Evolutionary conservation across 2,113 vertebrate species (phyloP), one percentile per base, ranked within the genome.

Genomic region (Apus apus): DNA sequence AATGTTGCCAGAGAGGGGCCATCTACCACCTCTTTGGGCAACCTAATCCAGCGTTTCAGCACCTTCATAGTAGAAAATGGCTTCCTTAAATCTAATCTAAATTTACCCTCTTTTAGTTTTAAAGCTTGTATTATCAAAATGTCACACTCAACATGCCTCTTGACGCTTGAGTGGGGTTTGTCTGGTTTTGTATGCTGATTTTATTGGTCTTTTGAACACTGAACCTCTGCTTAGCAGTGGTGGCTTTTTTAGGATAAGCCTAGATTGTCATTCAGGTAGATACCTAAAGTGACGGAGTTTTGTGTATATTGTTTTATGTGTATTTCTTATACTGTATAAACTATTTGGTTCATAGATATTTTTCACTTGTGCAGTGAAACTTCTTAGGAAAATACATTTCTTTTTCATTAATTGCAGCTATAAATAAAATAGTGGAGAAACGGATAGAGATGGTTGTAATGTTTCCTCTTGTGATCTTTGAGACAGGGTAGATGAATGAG

Each of bases 381-480:
- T 91, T 89, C 60, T 77, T 88, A 15, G 27, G 40, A 86, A 88
- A 88, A 84, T 40, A 36, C 15, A 38, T 90, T 93, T 85, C 17
- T 64, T 70, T 89, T 79, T 89, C 51, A 73, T 83, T 94, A 92
- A 90, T 77, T 88, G 61, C 25, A 72, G 64, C 84, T 95, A 85
- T 93, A 94, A 94, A 97, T 94, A 94, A 95, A 83, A 65, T 32
- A 85, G 66, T 62, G 65, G 74, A 89, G 94, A 82, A 90, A 50
- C 71, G 77, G 92, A 67, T 27, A 93, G 77, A 96, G 91, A 91
- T 67, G 88, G 26, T 51, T 95, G 91, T 87, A 96, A 79, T 88
- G 75, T 88, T 93, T 95, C 92, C 96, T 96, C 94, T 97, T 97
- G 89, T 86, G 93, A 96, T 93, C 89, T 77, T 87, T 79, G 88